These are phyloP conservation scores for Cyrtodaria siliqua DNA, from an alignment of 2,888 invertebrate species.

Conservation along the genomic window DNA sequence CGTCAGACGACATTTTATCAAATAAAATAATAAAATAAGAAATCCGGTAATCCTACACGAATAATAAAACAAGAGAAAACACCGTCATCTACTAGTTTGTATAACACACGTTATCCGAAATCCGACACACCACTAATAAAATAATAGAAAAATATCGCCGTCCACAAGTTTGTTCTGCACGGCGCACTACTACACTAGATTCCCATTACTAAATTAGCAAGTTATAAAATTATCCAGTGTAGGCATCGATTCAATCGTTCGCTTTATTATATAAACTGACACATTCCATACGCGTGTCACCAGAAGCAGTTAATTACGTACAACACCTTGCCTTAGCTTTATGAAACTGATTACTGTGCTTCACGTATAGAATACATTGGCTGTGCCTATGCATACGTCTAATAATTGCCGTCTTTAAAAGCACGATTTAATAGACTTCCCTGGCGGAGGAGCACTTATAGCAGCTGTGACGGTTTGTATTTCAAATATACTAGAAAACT, in stretches of 20 bases:
- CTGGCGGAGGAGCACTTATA: too few species aligned
- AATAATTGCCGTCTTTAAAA: too few species aligned
- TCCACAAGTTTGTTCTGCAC: neutral
- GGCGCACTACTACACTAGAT: neutral
- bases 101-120: neutral
- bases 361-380: too few species aligned
- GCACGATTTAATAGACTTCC: too few species aligned
- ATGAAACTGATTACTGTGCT: slow-evolving; percentile 1
- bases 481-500: too few species aligned
- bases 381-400: too few species aligned
- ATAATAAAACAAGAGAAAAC: neutral
- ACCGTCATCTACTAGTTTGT: neutral
- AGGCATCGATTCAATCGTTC: neutral
- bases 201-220: slow-evolving; percentile 1
- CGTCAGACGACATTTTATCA: too few species aligned
- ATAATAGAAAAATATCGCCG: neutral
- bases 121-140: neutral
- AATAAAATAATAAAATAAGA: too few species aligned
- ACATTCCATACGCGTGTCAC: neutral
- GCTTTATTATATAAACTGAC: neutral
- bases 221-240: neutral
- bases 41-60: neutral
- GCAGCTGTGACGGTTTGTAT: too few species aligned
- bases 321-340: neutral
- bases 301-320: neutral